A percentile compares a stretch with the other conserved stretches of the same genome.
phyloP scores from a whole-genome alignment of 2,888 invertebrate species.

The Parochlus steinenii region DNA sequence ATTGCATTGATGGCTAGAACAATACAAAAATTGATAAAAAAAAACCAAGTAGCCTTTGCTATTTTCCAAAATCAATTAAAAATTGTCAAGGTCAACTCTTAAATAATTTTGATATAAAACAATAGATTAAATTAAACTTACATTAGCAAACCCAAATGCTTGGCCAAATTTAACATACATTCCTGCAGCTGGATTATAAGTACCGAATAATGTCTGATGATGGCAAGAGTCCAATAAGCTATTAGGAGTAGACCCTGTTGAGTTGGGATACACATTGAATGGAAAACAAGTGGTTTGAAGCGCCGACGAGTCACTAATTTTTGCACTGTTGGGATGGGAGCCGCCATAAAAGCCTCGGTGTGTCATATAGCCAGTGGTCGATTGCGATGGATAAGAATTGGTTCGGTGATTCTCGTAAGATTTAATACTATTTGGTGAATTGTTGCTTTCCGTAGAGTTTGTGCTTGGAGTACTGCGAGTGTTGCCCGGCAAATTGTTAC shows the following conservation, averaged over 20 bases:
- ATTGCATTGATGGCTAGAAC: constrained; percentile 20
- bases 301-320: constrained; percentile 3
- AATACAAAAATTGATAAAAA: background rate
- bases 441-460: constrained; percentile 28
- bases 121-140: constrained; percentile 17
- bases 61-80: no score
- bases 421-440: constrained; percentile 29
- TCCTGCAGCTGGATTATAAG: constrained; percentile 32
- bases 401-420: constrained; percentile 17
- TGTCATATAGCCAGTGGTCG: constrained; percentile 14
- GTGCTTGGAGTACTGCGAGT: constrained; percentile 29
- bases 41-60: no score
- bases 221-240: constrained; percentile 3
- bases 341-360: constrained; percentile 3
- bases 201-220: constrained; percentile 32
- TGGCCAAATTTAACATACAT: constrained; percentile 30
- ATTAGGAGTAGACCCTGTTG: constrained; percentile 6
- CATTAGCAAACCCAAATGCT: constrained; percentile 30
- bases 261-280: constrained; percentile 9
- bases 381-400: constrained; percentile 5
- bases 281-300: constrained; percentile 12
- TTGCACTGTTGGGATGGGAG: constrained; percentile 2
- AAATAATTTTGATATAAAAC: no score
- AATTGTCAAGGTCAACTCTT: no score
- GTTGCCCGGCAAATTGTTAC: constrained; percentile 10